Conservation (phyloP, 2,888 invertebrate genomes). For the Scelioninae gen. 1 region DNA sequence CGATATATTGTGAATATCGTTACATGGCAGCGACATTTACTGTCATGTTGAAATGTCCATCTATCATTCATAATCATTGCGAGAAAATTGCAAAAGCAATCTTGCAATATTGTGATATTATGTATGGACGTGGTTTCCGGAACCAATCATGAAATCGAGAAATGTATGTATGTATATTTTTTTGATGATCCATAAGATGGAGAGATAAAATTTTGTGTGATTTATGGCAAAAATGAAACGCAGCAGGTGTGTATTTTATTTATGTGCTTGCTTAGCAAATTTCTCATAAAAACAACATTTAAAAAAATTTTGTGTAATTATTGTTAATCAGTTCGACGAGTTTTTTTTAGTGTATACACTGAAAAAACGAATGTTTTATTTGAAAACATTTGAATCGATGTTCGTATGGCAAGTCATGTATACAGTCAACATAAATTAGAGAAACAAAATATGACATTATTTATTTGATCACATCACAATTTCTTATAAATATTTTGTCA, state of each 20-base stretch:
- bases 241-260: neutral
- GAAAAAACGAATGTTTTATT: too few species aligned
- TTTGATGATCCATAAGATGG: neutral
- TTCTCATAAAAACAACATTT: too few species aligned
- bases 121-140: conserved; percentile 40
- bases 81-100: conserved; percentile 34
- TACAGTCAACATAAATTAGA: too few species aligned
- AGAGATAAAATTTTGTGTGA: neutral
- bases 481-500: too few species aligned
- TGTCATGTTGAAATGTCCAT: conserved; percentile 37
- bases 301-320: too few species aligned
- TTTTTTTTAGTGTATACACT: too few species aligned
- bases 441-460: too few species aligned
- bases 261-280: too few species aligned
- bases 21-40: conserved; percentile 19
- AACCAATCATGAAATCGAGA: conserved; percentile 29
- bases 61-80: conserved; percentile 46
- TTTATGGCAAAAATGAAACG: conserved; percentile 12
- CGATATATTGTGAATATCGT: neutral
- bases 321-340: too few species aligned
- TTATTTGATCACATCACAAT: too few species aligned
- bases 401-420: too few species aligned
- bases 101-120: conserved; percentile 34
- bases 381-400: too few species aligned
- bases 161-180: conserved; percentile 11